These are phyloP conservation scores for Thermophis baileyi DNA, from an alignment of 2,113 vertebrate species.

Conservation along the genomic window DNA sequence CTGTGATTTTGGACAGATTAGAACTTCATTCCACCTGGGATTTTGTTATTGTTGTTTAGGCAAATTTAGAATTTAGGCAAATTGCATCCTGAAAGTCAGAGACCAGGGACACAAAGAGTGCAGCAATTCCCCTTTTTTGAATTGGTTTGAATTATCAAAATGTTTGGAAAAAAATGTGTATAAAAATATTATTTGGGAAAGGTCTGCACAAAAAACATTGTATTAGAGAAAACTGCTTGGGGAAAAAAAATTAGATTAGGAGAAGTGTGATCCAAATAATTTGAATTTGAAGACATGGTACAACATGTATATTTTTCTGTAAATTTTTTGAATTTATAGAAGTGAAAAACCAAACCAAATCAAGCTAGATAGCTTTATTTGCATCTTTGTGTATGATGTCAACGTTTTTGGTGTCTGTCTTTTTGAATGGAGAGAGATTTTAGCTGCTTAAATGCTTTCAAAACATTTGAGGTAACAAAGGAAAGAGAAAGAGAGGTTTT, in stretches of 20 bases:
- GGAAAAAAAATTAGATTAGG: background rate
- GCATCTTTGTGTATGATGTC: background rate
- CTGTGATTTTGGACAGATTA: background rate
- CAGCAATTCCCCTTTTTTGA: background rate
- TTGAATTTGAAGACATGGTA: background rate
- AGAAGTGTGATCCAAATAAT: background rate
- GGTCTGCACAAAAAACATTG: background rate
- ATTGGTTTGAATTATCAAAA: background rate
- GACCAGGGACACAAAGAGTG: background rate
- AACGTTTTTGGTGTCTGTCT: background rate
- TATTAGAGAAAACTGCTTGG: background rate
- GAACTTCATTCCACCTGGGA: background rate
- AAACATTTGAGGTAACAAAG: background rate
- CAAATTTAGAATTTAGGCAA: background rate
- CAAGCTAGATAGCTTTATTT: background rate
- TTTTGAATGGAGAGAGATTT: background rate
- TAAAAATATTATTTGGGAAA: background rate
- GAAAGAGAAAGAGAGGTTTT: background rate
- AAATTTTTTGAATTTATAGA: background rate
- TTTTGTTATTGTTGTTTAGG: background rate
- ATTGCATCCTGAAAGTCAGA: background rate
- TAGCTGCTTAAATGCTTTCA: background rate
- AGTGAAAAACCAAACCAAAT: background rate
- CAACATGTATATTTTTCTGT: background rate
- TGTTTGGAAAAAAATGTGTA: background rate